Evolutionary conservation across 2,113 vertebrate species (phyloP), one percentile per base, ranked within the genome.

Genomic region (Thunnus thynnus): DNA sequence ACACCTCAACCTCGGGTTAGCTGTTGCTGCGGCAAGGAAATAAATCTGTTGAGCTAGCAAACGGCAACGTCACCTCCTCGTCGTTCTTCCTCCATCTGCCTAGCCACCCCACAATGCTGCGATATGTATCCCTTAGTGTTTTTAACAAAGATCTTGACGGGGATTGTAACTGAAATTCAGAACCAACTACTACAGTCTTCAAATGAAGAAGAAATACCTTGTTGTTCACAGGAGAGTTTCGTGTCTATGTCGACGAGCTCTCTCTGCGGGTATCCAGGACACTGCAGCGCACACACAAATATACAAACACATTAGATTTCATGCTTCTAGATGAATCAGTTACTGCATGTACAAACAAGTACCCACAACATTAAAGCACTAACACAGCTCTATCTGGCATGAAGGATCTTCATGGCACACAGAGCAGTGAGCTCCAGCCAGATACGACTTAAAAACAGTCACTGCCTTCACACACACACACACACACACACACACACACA

Each of bases 251-350:
- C 9, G 94, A 94, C 17, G 91, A 90, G 77, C 76, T 94, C 65
- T 95, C 95, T 86, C 88, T 91, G 56, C 75, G 84, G 22, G 89
- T 93, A 54, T 95, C 93, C 81, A 93, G 17, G 36, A 86, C 80
- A 25, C 94, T 95, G 80, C 81, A 70, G 76, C 16, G 91, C 27
- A 58, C 10, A 91, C 14, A 64, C 36, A 76, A 70, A 74, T 14
- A 30, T 11, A 54, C 18, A 80, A 44, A 73, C 48, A 69, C 3
- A 44, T 44, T 30, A 13, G 46, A 76, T 66, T 54, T 73, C 8
- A 57, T 5, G 13, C 27, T 52, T 55, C 5, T 4, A 22, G n/a
- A 14, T 22, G 18, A 60, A 74, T 57, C 4, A 47, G 27, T 67
- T 4, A 41, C 47, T 54, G 75, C 17, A 32, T 63, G 3, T n/a